Evolutionary conservation across 2,797 vertebrate genomes (phyloP), one percentile per base, ranked within the genome.

Genomic region (Phrynocephalus forsythii): DNA sequence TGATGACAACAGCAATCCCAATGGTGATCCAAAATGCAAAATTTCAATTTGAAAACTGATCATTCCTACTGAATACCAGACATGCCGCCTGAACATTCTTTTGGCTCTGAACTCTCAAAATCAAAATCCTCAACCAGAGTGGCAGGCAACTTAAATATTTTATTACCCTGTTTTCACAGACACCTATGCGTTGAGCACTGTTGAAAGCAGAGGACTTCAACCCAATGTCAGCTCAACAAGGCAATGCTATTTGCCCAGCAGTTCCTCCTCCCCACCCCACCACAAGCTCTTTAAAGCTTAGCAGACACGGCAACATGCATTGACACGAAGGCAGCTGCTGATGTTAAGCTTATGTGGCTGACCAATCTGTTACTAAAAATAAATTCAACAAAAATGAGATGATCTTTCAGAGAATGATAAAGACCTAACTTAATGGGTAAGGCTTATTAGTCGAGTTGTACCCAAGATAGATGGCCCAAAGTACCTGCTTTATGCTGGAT

Each of bases 321-420:
- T 92, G 86, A 83, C 30, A 78, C 60, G 91, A 91, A 90, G 81
- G 60, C 73, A 89, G 68, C 22, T 67, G 90, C 87, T 86, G 71
- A 79, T 87, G 86, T 52, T 89, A 94, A 7, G 3, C 72, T 87
- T 28, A 28, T 82, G 67, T 84, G 30, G 80, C 24, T 0, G 88
- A 77, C 86, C 90, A 87, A 89, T 89, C 67, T 82, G 30, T 67
- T 4, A 90, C n/a, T 79, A 88, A 90, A 92, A 85, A 84, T 88
- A 9, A 56, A 48, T 84, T 88, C 78, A 88, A 79, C 38, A 28
- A 68, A 89, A 81, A 75, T 86, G 69, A 86, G n/a, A 30, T 88
- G 79, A 71, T 68, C 24, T 88, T 76, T 73, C 72, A 60, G 81
- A 88, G 83, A 68, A 86, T 48, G 52, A 11, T 81, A 81, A 75